Percentiles rank a stretch among this genome's conserved stretches.
These are phyloP conservation scores for Altica lythri DNA, from an alignment of 2,888 invertebrate species.

Conservation along the genomic window DNA sequence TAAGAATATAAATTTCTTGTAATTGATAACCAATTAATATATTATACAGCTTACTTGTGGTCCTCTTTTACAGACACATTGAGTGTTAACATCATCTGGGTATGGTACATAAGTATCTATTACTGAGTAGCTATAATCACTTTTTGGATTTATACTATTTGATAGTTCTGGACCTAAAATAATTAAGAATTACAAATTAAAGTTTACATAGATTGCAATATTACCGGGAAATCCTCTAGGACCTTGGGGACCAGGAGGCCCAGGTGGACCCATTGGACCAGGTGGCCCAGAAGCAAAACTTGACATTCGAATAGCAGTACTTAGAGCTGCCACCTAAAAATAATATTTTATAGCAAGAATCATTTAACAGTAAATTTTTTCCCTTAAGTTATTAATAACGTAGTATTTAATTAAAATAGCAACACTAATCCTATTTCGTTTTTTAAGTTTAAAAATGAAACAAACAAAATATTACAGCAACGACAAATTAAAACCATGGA, in stretches of 20 bases:
- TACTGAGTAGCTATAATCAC: slow-evolving; percentile 62
- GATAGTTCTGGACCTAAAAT: slow-evolving; percentile 36
- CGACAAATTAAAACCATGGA: too few species aligned
- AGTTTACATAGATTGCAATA: slow-evolving; percentile 10
- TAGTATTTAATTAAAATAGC: too few species aligned
- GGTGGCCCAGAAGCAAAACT: slow-evolving; percentile 62
- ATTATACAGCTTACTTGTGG: slow-evolving; percentile 60
- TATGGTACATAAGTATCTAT: slow-evolving; percentile 66
- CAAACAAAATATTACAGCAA: too few species aligned
- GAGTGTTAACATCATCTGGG: slow-evolving; percentile 57
- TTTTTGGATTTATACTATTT: slow-evolving; percentile 45
- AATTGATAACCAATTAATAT: not conserved
- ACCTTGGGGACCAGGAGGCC: slow-evolving; percentile 57
- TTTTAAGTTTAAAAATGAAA: too few species aligned
- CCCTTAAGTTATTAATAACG: too few species aligned
- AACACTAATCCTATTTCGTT: too few species aligned
- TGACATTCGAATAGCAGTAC: slow-evolving; percentile 60
- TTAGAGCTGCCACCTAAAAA: slow-evolving; percentile 62
- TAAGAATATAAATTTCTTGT: slow-evolving; percentile 45
- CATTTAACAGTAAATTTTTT: too few species aligned
- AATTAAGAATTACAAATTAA: too few species aligned
- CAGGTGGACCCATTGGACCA: slow-evolving; percentile 59
- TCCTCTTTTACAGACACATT: slow-evolving; percentile 69
- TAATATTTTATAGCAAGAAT: slow-evolving; percentile 35
- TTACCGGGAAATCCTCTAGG: slow-evolving; percentile 58